phyloP scores from a whole-genome alignment of 2,888 invertebrate species.

The Diarsia mendica region DNA sequence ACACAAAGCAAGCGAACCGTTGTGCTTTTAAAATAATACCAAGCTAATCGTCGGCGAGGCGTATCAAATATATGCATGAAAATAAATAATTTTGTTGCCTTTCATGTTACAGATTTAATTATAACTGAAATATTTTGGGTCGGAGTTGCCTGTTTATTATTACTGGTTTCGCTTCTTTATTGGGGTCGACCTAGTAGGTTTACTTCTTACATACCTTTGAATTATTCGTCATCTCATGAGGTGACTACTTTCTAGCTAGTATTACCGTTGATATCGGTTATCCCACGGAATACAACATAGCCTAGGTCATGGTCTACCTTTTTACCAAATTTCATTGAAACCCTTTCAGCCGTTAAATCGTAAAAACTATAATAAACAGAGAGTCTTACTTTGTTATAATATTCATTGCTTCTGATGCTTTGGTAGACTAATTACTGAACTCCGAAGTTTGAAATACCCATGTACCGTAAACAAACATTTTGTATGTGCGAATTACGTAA shows the following conservation, averaged over 20 bases:
- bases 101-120: constrained; percentile 48
- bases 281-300: background rate
- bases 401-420: background rate
- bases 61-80: constrained; percentile 43
- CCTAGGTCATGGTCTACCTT: background rate
- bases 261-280: background rate
- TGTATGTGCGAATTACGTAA: no score
- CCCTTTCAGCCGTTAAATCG: background rate
- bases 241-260: background rate
- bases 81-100: constrained; percentile 46
- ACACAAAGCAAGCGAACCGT: constrained; percentile 32
- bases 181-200: background rate
- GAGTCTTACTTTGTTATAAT: background rate
- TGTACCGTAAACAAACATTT: no score
- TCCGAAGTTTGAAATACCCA: no score
- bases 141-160: background rate
- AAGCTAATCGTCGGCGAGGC: constrained; percentile 36
- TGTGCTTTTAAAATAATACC: constrained; percentile 53
- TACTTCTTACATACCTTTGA: background rate
- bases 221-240: background rate
- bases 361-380: background rate
- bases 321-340: background rate
- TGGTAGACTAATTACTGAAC: no score
- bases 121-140: constrained; percentile 17
- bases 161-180: background rate